Conservation (phyloP, 2,113 vertebrate species). For the Fukomys damarensis region DNA sequence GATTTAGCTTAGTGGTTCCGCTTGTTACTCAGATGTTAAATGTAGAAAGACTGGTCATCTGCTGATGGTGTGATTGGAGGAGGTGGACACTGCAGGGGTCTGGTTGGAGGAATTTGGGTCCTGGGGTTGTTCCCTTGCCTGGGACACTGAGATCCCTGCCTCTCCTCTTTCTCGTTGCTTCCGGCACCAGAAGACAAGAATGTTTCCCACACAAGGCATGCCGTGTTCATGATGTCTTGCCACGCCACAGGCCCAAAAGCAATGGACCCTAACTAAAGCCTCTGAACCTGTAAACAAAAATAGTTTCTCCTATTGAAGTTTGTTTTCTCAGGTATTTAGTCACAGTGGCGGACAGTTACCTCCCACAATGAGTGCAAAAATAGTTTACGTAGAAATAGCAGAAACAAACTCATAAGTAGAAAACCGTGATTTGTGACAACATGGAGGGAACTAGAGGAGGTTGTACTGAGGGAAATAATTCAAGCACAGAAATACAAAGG, state of each 20-base stretch:
- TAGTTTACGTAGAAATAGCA: not conserved
- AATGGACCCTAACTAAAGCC: not conserved
- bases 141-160: not conserved
- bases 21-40: not conserved
- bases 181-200: not conserved
- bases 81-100: too few relatives aligned
- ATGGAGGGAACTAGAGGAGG: not conserved
- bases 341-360: not conserved
- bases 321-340: not conserved
- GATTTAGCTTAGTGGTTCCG: too few relatives aligned
- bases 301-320: not conserved
- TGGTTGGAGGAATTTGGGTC: not conserved
- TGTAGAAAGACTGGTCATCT: not conserved
- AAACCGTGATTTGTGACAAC: not conserved
- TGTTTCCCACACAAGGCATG: not conserved
- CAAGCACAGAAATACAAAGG: not conserved
- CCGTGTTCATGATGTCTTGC: too few relatives aligned
- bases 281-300: not conserved
- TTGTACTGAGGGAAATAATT: not conserved
- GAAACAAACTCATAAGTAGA: not conserved
- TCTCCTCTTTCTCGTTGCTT: not conserved
- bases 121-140: too few relatives aligned
- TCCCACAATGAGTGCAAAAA: not conserved
- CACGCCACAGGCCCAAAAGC: not conserved
- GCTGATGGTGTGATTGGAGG: not conserved